Conservation (phyloP, 1,140 invertebrate genomes). For the Bombus terrestris region DNA sequence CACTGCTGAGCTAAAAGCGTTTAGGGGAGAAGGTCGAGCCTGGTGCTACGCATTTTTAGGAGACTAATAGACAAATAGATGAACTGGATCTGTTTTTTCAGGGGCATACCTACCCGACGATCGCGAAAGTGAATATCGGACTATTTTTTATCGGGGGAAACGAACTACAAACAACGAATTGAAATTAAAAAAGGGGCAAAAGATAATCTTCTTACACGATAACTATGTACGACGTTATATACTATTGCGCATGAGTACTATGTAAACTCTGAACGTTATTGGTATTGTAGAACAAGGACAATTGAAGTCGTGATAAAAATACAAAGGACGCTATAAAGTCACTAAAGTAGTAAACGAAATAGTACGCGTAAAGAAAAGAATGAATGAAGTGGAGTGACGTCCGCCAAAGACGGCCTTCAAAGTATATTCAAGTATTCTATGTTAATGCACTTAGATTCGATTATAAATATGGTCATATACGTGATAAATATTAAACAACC, state of each 20-base stretch:
- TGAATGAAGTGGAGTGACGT: constrained; percentile 23
- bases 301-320: constrained; percentile 33
- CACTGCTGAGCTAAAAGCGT: constrained; percentile 42
- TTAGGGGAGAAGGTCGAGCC: constrained; percentile 53
- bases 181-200: not conserved
- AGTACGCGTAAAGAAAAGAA: constrained; percentile 12
- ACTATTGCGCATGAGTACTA: not conserved
- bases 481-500: constrained; percentile 4
- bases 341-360: constrained; percentile 10
- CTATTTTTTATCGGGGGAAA: not conserved
- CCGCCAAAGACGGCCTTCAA: not conserved
- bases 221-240: no score
- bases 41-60: constrained; percentile 28
- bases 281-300: not conserved
- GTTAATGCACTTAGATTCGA: not conserved
- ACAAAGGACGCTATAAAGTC: not conserved
- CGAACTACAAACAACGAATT: not conserved
- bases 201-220: not conserved
- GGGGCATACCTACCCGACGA: not conserved
- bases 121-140: not conserved
- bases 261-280: not conserved
- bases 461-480: no score
- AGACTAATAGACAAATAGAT: constrained; percentile 46
- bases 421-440: not conserved
- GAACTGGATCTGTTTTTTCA: not conserved